A percentile compares a stretch with the other conserved stretches of the same genome.
These are phyloP conservation scores for Chrysaora quinquecirrha DNA, from an alignment of 30 jellyfish, hydroid and myxozoan species.

Conservation along the genomic window DNA sequence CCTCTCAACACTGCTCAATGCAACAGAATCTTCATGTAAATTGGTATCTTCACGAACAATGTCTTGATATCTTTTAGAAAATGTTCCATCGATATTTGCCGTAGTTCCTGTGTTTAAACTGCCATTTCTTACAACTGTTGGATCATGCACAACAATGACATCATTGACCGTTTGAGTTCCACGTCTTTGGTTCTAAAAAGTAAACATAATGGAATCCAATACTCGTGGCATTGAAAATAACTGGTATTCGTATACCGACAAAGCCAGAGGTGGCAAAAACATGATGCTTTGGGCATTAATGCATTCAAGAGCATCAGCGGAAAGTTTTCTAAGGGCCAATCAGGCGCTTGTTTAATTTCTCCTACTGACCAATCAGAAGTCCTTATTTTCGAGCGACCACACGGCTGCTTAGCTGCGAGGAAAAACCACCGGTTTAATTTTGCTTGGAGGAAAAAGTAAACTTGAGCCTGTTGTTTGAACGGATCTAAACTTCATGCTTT, in stretches of 20 bases:
- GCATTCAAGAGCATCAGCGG: too few relatives aligned
- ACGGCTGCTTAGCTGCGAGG: too few relatives aligned
- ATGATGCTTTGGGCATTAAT: too few relatives aligned
- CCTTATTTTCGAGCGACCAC: too few relatives aligned
- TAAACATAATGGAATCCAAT: neutral
- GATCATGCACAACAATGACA: conserved; percentile 70
- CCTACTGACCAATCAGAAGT: too few relatives aligned
- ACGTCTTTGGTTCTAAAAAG: conserved; percentile 51
- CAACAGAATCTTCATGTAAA: conserved; percentile 37
- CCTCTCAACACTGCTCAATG: neutral
- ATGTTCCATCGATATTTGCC: conserved; percentile 53
- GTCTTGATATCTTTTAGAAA: conserved; percentile 68
- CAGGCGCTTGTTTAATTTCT: too few relatives aligned
- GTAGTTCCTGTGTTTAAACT: conserved; percentile 62
- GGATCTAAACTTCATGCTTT: too few relatives aligned
- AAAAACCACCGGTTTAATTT: too few relatives aligned
- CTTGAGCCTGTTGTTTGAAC: too few relatives aligned
- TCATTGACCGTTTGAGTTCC: conserved; percentile 68
- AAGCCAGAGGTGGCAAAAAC: too few relatives aligned
- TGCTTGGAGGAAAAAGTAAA: too few relatives aligned
- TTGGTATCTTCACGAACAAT: conserved; percentile 61
- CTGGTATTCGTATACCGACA: neutral
- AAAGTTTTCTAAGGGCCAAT: too few relatives aligned
- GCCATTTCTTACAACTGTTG: conserved; percentile 64
- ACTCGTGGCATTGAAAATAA: neutral